Conservation (phyloP, 2,797 vertebrate species). For the Xenops minutus region DNA sequence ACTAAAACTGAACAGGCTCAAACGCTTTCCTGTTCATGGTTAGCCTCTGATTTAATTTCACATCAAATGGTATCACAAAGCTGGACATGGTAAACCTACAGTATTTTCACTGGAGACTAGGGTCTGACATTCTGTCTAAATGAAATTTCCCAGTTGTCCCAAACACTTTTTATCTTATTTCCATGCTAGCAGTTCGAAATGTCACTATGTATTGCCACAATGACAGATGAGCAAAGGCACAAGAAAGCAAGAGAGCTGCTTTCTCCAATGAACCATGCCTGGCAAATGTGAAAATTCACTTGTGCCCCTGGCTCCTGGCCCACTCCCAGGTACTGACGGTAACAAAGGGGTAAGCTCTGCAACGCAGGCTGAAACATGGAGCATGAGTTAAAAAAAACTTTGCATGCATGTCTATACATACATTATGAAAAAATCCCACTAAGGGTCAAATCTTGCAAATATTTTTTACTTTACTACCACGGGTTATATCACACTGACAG, state of each 20-base stretch:
- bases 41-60: slow-evolving; percentile 70
- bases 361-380: background rate
- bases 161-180: slow-evolving; percentile 75
- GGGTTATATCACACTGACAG: background rate
- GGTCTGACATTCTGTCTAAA: slow-evolving; percentile 73
- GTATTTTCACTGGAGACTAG: slow-evolving; percentile 65
- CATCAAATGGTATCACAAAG: slow-evolving; percentile 60
- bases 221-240: slow-evolving; percentile 70
- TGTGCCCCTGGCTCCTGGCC: background rate
- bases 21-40: slow-evolving; percentile 1
- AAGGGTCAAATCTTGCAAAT: background rate
- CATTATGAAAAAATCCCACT: background rate
- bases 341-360: background rate
- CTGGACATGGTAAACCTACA: slow-evolving; percentile 64
- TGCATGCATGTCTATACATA: background rate
- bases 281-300: background rate
- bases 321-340: background rate
- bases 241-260: slow-evolving; percentile 25
- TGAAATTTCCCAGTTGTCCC: slow-evolving; percentile 79
- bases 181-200: slow-evolving; percentile 67
- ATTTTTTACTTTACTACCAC: background rate
- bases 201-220: slow-evolving; percentile 59
- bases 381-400: background rate
- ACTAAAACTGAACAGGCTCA: background rate
- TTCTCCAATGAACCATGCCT: background rate